These are phyloP conservation scores for Saguinus midas DNA, from an alignment of 2,113 vertebrate species.

Conservation along the genomic window DNA sequence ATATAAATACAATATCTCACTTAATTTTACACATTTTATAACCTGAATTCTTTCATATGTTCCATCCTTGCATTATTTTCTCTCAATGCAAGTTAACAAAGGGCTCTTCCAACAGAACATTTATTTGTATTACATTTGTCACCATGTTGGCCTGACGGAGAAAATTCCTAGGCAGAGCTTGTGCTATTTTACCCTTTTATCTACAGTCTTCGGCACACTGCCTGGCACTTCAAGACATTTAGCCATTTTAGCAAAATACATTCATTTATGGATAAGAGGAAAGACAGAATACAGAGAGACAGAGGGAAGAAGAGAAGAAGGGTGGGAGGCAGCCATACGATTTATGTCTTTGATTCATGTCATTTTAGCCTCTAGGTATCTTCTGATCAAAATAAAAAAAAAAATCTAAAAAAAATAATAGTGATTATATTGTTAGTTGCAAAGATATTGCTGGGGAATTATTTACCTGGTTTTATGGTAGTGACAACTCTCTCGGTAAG, in stretches of 20 bases:
- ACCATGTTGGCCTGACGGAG: background rate
- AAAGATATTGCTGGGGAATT: background rate
- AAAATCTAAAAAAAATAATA: background rate
- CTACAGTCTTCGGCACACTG: background rate
- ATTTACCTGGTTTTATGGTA: background rate
- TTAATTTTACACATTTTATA: background rate
- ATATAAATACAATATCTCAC: background rate
- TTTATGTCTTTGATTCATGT: background rate
- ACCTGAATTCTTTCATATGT: background rate
- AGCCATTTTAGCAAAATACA: background rate
- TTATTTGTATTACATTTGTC: background rate
- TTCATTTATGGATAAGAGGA: background rate
- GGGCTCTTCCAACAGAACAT: background rate
- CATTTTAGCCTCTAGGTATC: background rate
- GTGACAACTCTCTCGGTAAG: background rate
- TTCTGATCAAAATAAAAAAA: slow-evolving; percentile 13
- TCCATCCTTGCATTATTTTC: background rate
- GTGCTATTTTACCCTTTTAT: background rate
- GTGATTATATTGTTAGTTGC: background rate
- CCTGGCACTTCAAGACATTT: background rate
- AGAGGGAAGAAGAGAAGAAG: background rate
- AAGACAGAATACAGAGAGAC: background rate
- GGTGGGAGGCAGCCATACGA: background rate
- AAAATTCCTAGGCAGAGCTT: background rate
- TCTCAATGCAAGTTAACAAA: background rate